These are phyloP conservation scores for Tuta absoluta DNA, from an alignment of 2,888 invertebrate species.

Conservation along the genomic window DNA sequence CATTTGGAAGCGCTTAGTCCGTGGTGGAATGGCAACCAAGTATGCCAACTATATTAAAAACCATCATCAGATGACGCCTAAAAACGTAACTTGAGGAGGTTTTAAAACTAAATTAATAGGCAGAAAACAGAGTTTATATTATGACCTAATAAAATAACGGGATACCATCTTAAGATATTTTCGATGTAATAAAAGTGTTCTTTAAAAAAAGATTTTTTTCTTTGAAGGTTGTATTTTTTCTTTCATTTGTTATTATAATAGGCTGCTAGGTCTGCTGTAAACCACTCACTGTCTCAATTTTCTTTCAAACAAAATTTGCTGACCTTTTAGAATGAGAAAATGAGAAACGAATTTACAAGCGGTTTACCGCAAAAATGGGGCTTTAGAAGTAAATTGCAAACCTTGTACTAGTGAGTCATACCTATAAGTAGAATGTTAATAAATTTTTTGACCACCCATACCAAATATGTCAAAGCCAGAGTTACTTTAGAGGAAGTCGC, in stretches of 20 bases:
- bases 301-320: conserved; percentile 2
- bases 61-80: background rate
- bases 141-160: background rate
- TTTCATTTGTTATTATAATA: background rate
- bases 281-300: conserved; percentile 18
- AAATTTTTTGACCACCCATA: too few relatives aligned
- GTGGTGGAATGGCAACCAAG: too few relatives aligned
- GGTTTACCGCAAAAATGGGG: background rate
- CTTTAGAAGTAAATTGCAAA: background rate
- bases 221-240: background rate
- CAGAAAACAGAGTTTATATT: background rate
- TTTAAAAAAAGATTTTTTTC: too few relatives aligned
- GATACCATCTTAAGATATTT: background rate
- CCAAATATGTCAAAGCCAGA: too few relatives aligned
- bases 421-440: background rate
- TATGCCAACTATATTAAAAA: too few relatives aligned
- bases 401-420: background rate
- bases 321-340: background rate
- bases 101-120: background rate
- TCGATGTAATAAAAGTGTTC: too few relatives aligned
- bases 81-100: background rate
- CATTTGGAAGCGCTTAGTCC: too few relatives aligned
- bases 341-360: background rate
- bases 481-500: too few relatives aligned
- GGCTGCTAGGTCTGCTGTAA: background rate